phyloP scores from a whole-genome alignment of 2,797 vertebrate species.

The Amazona ochrocephala region DNA sequence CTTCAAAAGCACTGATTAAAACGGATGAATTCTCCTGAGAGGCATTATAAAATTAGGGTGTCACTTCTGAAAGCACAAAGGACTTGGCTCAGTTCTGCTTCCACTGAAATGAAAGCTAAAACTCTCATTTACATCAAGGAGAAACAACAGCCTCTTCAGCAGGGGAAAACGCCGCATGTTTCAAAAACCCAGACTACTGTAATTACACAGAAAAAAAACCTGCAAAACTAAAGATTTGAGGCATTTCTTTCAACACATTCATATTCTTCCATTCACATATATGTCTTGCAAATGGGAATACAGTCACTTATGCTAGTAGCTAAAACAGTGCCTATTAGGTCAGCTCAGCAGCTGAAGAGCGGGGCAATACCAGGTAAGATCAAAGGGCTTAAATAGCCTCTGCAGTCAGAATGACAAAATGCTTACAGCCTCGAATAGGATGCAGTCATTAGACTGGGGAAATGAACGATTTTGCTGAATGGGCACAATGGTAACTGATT shows the following conservation, averaged over 20 bases:
- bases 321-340: conserved; percentile 77
- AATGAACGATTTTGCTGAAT: conserved; percentile 81
- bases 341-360: conserved; percentile 67
- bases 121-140: background rate
- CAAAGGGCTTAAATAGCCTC: conserved; percentile 77
- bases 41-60: background rate
- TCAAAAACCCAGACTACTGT: background rate
- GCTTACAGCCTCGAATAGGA: conserved; percentile 75
- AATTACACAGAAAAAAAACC: background rate
- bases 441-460: conserved; percentile 80
- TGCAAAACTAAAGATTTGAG: background rate
- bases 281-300: background rate
- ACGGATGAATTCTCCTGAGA: background rate
- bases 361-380: conserved; percentile 76
- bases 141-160: background rate
- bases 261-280: background rate
- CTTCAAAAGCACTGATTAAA: background rate
- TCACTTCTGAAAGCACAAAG: background rate
- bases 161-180: background rate
- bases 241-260: background rate
- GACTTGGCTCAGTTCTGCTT: background rate
- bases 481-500: conserved; percentile 73
- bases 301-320: background rate
- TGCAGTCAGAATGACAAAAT: conserved; percentile 77
- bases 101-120: background rate